Evolutionary conservation across 1,140 invertebrate genomes (phyloP), one percentile per base, ranked within the genome.

Genomic region (Aphis gossypii): DNA sequence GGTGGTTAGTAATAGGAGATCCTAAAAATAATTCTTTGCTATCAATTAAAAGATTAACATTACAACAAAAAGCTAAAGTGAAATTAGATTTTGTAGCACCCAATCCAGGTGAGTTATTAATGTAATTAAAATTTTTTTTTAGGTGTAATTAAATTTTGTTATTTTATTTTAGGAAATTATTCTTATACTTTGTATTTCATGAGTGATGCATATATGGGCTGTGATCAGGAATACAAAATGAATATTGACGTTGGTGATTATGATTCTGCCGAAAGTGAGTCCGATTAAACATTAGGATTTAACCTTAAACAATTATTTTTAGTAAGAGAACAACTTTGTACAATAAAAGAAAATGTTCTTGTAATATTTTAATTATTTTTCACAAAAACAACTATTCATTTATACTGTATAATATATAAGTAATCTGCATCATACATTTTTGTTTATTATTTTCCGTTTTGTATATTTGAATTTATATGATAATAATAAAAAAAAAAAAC

Each of bases 1-100:
- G 99, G 99, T 99, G 99, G 99, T 98, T 99, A 11, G 99, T 99
- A 35, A 99, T 99, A 95, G 99, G 99, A 2, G 99, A 99, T 95
- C 98, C 98, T 0, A 98, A 98, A 95, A 97, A 96, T 4, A 99
- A 99, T 95, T 98, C 98, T 1, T 95, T 99, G 30, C 96, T 99
- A 1, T 99, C 98, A 6, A 99, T 99, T 95, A 99, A 99, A 95
- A 96, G 99, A 38, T 96, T 99, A 35, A 99, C 98, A 0, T 96
- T 99, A 1, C 98, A 99, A 94, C 98, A 99, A 95, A 99, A 98
- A 94, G 98, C 99, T 0, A 98, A 98, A 95, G 97, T 99, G 0
- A 99, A 99, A 94, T 96, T 99, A 76, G 99, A 99, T 95, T 99
- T 99, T 96, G 97, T 99, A 92, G 98, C 98, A 18, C 98, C 98